A percentile compares a stretch with the other conserved stretches of the same genome.
phyloP scores from a whole-genome alignment of 2,113 vertebrate species.

The Istiophorus platypterus region DNA sequence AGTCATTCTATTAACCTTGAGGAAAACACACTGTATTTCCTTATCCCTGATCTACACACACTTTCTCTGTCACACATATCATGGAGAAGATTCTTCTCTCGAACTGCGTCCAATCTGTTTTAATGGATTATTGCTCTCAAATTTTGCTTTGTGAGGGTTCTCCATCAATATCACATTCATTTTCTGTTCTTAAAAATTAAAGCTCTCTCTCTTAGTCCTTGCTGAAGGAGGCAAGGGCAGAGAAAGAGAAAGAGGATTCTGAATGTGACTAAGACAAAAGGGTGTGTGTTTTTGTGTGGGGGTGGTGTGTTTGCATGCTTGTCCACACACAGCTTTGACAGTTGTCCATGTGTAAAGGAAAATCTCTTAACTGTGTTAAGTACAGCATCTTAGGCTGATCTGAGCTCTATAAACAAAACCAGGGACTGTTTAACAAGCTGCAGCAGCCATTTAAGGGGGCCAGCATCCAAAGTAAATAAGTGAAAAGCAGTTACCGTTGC shows the following conservation, averaged over 20 bases:
- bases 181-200: no score
- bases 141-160: no score
- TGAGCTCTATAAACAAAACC: slow-evolving; percentile 62
- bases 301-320: no score
- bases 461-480: slow-evolving; percentile 56
- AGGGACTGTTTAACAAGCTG: slow-evolving; percentile 64
- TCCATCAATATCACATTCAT: not conserved
- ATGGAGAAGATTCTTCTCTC: no score
- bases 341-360: slow-evolving; percentile 63
- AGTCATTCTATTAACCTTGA: slow-evolving; percentile 31
- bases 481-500: slow-evolving; percentile 34
- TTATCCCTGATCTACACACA: not conserved
- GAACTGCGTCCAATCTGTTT: no score
- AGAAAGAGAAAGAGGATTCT: slow-evolving; percentile 16
- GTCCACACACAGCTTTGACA: slow-evolving; percentile 38
- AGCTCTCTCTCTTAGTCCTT: no score
- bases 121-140: no score
- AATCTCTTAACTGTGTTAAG: slow-evolving; percentile 50
- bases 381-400: slow-evolving; percentile 42
- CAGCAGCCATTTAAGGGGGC: slow-evolving; percentile 43
- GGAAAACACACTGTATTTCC: not conserved
- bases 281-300: no score
- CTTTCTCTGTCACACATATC: not conserved
- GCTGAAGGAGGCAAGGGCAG: not conserved
- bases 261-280: slow-evolving; percentile 6